These are phyloP conservation scores for Oscheius sp. DNA, from an alignment of 1,140 invertebrate species.

Conservation along the genomic window DNA sequence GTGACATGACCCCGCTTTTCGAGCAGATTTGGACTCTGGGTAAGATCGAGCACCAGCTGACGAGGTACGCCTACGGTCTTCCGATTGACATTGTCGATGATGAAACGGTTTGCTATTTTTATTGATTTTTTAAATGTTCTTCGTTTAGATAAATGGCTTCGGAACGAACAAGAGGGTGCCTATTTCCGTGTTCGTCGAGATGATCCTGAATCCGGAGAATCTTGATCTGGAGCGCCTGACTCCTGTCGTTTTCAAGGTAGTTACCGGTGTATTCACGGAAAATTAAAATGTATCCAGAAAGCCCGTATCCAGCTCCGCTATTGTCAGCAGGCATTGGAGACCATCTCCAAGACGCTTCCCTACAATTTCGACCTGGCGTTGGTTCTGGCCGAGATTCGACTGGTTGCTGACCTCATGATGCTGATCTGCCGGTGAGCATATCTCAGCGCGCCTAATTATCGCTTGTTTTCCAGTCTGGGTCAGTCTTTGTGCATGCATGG, in stretches of 20 bases:
- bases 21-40: conserved; percentile 44
- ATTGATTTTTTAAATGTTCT: too few relatives aligned
- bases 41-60: conserved; percentile 44
- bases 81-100: not conserved
- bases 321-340: conserved; percentile 33
- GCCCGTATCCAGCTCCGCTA: conserved; percentile 43
- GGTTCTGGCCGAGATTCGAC: conserved; percentile 46
- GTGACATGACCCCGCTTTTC: conserved; percentile 35
- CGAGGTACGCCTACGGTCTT: conserved; percentile 26
- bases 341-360: conserved; percentile 36
- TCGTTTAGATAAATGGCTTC: not conserved
- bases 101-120: too few relatives aligned
- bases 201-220: conserved; percentile 48
- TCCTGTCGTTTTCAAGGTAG: conserved; percentile 42
- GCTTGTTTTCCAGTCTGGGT: conserved; percentile 29
- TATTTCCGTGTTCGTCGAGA: conserved; percentile 50
- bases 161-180: conserved; percentile 20
- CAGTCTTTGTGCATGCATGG: conserved; percentile 38
- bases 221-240: conserved; percentile 43
- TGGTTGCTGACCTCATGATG: conserved; percentile 46
- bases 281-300: conserved; percentile 32
- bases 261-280: not conserved
- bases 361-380: conserved; percentile 48
- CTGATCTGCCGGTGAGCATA: conserved; percentile 40
- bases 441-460: not conserved